Evolutionary conservation across 2,797 vertebrate species (phyloP).

Genomic region (Enteromius fasciolatus): DNA sequence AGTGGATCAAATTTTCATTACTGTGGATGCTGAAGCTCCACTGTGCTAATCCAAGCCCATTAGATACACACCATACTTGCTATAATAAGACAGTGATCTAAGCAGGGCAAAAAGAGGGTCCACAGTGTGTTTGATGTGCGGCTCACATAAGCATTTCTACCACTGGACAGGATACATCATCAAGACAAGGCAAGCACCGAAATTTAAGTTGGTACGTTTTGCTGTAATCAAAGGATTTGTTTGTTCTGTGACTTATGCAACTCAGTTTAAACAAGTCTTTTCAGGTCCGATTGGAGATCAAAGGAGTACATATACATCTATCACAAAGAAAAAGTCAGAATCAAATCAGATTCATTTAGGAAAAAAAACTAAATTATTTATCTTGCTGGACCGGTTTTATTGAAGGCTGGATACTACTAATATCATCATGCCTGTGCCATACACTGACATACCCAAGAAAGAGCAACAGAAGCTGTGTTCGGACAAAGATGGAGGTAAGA

Average conservation of each 20-base stretch:
- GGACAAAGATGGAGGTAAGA: slow-evolving; percentile 56
- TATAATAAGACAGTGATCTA: slow-evolving; percentile 61
- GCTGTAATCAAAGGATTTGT: neutral
- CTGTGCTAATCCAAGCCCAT: slow-evolving; percentile 49
- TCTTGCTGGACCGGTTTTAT: neutral
- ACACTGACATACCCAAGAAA: slow-evolving; percentile 29
- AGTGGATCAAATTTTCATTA: slow-evolving; percentile 62
- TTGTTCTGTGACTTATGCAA: neutral
- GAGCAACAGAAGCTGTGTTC: slow-evolving; percentile 33
- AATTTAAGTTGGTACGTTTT: slow-evolving; percentile 50
- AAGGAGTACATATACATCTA: neutral
- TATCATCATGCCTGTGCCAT: slow-evolving; percentile 52
- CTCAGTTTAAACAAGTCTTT: slow-evolving; percentile 7
- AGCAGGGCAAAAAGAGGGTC: slow-evolving; percentile 37
- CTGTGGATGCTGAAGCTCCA: slow-evolving; percentile 27
- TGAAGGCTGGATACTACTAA: slow-evolving; percentile 8
- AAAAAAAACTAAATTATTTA: neutral
- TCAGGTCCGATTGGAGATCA: slow-evolving; percentile 1
- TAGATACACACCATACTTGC: slow-evolving; percentile 33
- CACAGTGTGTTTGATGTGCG: slow-evolving; percentile 6
- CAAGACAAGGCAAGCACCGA: neutral
- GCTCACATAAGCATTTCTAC: slow-evolving; percentile 41
- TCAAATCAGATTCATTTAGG: neutral
- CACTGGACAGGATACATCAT: slow-evolving; percentile 13
- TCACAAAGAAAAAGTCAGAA: neutral